Conservation (phyloP, 2,113 vertebrate genomes). For the Mustela nigripes region DNA sequence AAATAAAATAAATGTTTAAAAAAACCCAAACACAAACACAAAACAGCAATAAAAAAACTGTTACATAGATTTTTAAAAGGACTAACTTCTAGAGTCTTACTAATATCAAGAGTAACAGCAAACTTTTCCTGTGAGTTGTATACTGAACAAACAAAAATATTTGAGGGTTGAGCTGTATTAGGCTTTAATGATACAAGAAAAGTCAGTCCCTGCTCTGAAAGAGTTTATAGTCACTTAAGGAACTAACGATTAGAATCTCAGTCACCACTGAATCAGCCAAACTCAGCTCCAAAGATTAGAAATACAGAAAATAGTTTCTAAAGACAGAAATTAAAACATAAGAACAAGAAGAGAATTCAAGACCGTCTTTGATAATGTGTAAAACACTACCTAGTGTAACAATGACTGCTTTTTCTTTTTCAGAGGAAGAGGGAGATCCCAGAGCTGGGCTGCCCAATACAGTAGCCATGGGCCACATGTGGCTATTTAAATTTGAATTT, state of each 20-base stretch:
- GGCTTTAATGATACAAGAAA: slow-evolving; percentile 2
- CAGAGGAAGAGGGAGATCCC: not conserved
- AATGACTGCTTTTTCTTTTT: not conserved
- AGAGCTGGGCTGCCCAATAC: not conserved
- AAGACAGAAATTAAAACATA: not conserved
- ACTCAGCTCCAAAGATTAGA: not conserved
- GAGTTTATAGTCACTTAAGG: not conserved
- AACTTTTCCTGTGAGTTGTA: not conserved
- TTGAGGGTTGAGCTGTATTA: not conserved
- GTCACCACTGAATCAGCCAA: not conserved
- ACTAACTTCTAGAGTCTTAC: not conserved
- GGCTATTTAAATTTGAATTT: not conserved
- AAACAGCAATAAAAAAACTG: not conserved
- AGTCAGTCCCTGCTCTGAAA: not conserved
- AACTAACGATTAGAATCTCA: not conserved
- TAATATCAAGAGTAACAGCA: not conserved
- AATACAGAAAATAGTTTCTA: not conserved
- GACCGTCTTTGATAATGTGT: not conserved
- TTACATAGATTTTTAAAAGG: not conserved
- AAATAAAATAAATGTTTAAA: not conserved
- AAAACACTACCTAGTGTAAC: not conserved
- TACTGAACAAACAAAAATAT: not conserved
- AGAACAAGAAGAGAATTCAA: not conserved
- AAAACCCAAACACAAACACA: not conserved
- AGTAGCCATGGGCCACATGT: not conserved